Base-by-base conservation (phyloP, 2,113 vertebrate species). In the Cephalopterus ornatus region DNA sequence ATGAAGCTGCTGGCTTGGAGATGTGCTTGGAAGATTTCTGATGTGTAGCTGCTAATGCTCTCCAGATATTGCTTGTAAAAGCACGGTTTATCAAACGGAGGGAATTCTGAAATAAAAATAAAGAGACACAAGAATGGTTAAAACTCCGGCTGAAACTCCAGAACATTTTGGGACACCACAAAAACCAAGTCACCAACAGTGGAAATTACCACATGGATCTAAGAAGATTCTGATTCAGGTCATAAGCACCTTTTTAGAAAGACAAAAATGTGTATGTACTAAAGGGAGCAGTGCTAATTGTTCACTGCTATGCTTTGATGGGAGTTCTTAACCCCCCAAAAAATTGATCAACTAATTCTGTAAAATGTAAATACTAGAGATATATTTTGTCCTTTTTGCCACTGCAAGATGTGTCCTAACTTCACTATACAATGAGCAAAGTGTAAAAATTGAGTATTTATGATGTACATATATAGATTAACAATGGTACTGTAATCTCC, bases 31-130 rank as follows among this genome's bases (percentile, higher is more conserved):
- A 80, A 5, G 95, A 52, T 33, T 72, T 50, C 7, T 28, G 79
- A 42, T 74, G 58, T 53, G 49, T 5, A 33, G 90, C 53, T 39
- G 27, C 78, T 28, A 98, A 89, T 1, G 85, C 12, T 9, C 12
- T 89, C 85, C 85, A 91, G 14, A 98, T 17, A 39, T 14, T 94
- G 53, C 55, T 84, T 71, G 94, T 71, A 75, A 97, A 81, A 56
- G 90, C 67, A 78, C 13, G 75, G 76, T 97, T 97, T 71, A 97
- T 32, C 19, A 98, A 91, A 30, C 6, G 77, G 22, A 98, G 24
- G 9, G 98, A 98, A 76, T 96, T 97, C 98, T 98, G 94, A 47
- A 97, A 96, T 14, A 67, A 81, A 87, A 88, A 88, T 9, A 55
- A 8, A 88, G 30, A 84, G 19, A 86, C 35, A 87, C 2, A 44